Conservation (phyloP, 2,797 vertebrate genomes). For the Myripristis murdjan region DNA sequence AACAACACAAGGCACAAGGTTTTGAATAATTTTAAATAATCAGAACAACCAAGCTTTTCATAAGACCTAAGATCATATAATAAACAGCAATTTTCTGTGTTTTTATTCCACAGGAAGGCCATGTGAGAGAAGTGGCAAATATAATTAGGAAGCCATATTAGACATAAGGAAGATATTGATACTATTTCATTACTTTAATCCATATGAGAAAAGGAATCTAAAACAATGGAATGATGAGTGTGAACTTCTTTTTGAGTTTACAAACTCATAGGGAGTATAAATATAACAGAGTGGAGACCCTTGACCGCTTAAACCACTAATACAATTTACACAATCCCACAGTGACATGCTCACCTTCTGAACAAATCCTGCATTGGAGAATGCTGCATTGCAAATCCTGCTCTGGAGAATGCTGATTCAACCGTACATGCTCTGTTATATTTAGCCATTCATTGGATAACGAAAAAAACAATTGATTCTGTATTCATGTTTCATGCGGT, state of each 20-base stretch:
- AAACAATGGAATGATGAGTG: conserved; percentile 20
- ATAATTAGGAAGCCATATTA: neutral
- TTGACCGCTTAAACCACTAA: conserved; percentile 25
- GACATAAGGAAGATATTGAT: neutral
- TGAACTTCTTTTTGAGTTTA: conserved; percentile 33
- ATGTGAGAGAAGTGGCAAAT: neutral
- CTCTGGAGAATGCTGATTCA: conserved; percentile 21
- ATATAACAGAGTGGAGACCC: conserved; percentile 39
- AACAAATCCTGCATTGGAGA: conserved; percentile 36
- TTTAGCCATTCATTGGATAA: conserved; percentile 2
- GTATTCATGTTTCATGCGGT: neutral
- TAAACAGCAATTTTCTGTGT: too few relatives aligned
- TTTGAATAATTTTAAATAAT: too few relatives aligned
- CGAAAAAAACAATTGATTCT: neutral
- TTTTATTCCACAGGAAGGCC: too few relatives aligned
- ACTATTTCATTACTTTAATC: conserved; percentile 22
- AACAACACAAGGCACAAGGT: too few relatives aligned
- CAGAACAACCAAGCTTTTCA: too few relatives aligned
- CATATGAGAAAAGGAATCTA: neutral
- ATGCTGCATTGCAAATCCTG: too few relatives aligned
- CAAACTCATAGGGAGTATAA: conserved; percentile 32
- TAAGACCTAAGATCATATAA: too few relatives aligned
- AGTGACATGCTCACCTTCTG: conserved; percentile 15
- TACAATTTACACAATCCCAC: conserved; percentile 43
- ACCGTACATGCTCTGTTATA: conserved; percentile 5